Base-by-base conservation (phyloP, 37 sponge, comb jelly and placozoan genomes). In the Beroe ovata region DNA sequence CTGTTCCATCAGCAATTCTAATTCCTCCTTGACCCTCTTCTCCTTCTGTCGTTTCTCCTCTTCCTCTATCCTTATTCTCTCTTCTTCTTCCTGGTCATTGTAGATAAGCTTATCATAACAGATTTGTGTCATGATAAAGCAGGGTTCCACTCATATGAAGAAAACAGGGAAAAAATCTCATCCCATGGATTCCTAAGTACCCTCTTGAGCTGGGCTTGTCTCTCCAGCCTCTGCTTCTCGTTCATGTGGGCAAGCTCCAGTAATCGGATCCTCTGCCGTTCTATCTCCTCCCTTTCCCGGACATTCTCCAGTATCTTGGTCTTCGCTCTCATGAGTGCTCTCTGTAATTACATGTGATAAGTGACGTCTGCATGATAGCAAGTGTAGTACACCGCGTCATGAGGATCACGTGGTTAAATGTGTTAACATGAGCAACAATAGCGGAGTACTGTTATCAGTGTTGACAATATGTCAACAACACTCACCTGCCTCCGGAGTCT, bases 11-110 rank as follows among this genome's bases (percentile, higher is more conserved):
- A 77, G 28, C 54, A 6, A 25, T n/a, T 39, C 19, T 26, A 77
- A 25, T 19, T 77, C 84, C 25, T 77, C 84, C 47, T 77, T 39
- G 29, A 77, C 84, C 28, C 23, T 77, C 23, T 33, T 3, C 84
- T 77, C 84, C 84, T 77, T 77, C 84, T 33, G 26, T 6, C 54
- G 42, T 3, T 25, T 77, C 23, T 33, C 33, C 47, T 77, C 84
- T 18, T 38, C 84, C 38, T 77, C 84, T 3, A 36, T 36, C 25
- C 20, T 22, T 25, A 77, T 42, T 16, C 84, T 38, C 41, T 22
- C 28, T 3, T 77, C 84, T 35, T 77, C 84, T 23, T 77, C 84
- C 84, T 77, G 47, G 20, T n/a, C n/a, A n/a, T n/a, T n/a, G n/a
- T n/a, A n/a, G n/a, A n/a, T n/a, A n/a, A n/a, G n/a, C n/a, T n/a